Base-by-base conservation (phyloP, 2,888 invertebrate species). In the Sesia bembeciformis region DNA sequence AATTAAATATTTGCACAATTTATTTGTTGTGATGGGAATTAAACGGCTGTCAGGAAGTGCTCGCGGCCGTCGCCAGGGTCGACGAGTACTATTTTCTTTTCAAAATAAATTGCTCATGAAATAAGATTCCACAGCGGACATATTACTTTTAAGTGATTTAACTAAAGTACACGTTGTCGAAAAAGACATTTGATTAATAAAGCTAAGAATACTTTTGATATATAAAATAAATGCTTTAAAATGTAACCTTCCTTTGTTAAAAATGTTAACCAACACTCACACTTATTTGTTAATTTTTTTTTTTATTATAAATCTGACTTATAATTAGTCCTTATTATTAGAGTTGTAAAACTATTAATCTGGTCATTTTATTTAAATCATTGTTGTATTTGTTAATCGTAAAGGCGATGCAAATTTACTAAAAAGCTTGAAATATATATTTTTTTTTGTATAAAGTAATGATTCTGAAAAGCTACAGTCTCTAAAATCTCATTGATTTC, bases 321-420 rank as follows among this genome's bases (percentile, higher is more conserved):
- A 78, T 73, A 70, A 76, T 81, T 85, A 84, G 83, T 78, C 79
- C 77, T 62, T 83, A 81, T 84, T 82, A 82, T 84, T 81, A 87
- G 83, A 82, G 74, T 76, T 79, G 73, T 83, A 79, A 83, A 86
- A 81, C 79, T 84, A 88, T 86, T 89, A 89, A 89, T 89, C 89
- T 89, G 89, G 89, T 89, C 88, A 89, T 88, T 88, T 87, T 81
- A 85, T 88, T 87, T 86, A 88, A 86, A 88, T 82, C 85, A 84
- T 85, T 87, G 84, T 87, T 89, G 81, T 86, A 85, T 81, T 86
- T 86, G 84, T 84, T 86, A 64, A 76, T 80, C 80, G 69, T 82
- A 76, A 83, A 84, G 84, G 83, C 78, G 65, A 82, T 79, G 77
- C 78, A 84, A 83, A 81, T 80, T 70, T 79, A 85, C 75, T 84